Evolutionary conservation across 1,140 invertebrate genomes (phyloP).

Genomic region (Danaus melanippus): DNA sequence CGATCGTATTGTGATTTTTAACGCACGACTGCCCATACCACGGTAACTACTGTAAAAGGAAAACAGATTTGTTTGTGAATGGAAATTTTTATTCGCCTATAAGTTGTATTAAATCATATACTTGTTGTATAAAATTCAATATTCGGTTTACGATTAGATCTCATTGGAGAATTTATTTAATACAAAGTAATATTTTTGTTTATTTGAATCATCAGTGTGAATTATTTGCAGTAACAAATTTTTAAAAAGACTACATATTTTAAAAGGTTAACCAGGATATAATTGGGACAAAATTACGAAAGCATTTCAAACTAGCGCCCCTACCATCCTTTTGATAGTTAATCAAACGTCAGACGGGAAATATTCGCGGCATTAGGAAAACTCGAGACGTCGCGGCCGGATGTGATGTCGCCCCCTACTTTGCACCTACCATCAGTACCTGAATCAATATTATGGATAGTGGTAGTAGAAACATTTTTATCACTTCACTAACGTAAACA

Average conservation of each 20-base stretch:
- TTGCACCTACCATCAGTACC: too few relatives aligned
- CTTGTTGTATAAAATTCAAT: too few relatives aligned
- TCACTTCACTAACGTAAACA: too few relatives aligned
- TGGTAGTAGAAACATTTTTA: too few relatives aligned
- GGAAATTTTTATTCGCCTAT: slow-evolving; percentile 11
- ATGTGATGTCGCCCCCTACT: slow-evolving; percentile 19
- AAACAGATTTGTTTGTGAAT: slow-evolving; percentile 3
- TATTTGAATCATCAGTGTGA: too few relatives aligned
- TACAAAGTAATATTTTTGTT: too few relatives aligned
- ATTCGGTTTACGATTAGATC: too few relatives aligned
- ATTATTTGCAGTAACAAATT: too few relatives aligned
- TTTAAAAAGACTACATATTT: too few relatives aligned
- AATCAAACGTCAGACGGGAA: slow-evolving; percentile 63
- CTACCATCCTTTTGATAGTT: slow-evolving; percentile 48
- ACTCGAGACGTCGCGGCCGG: slow-evolving; percentile 38
- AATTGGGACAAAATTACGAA: slow-evolving; percentile 38
- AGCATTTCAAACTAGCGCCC: slow-evolving; percentile 35
- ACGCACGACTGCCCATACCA: slow-evolving; percentile 5
- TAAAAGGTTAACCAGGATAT: neutral
- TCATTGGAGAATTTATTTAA: too few relatives aligned
- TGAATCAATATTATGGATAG: too few relatives aligned
- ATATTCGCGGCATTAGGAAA: slow-evolving; percentile 61
- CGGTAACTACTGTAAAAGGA: neutral
- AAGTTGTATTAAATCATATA: too few relatives aligned
- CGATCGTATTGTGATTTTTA: neutral